Base-by-base conservation (phyloP, 2,888 invertebrate genomes). In the Homarus gammarus region DNA sequence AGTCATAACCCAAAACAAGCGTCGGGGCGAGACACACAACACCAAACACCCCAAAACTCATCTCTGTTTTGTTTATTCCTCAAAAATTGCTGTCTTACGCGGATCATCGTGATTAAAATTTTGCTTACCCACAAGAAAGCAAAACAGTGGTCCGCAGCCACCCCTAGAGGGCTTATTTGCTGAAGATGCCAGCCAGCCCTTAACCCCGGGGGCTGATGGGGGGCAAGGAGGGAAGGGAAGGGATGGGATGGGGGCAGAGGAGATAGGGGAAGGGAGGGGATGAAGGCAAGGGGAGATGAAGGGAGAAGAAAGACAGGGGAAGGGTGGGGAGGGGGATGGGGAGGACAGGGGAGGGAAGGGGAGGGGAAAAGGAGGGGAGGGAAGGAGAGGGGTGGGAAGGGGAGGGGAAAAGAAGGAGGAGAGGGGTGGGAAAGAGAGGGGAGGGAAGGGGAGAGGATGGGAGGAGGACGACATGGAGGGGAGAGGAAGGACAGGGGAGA, bases 61-160 rank as follows among this genome's bases (percentile, higher is more conserved):
- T 38, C 33, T 33, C 33, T 33, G 38, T 31, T 64, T 33, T 49
- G 44, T 31, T 84, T 70, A 86, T 78, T 86, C 77, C 33, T 51
- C 78, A 86, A 86, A n/a, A 78, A 86, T 86, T 86, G 86, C 78
- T 86, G 86, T 72, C 73, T 89, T 79, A 73, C 79, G 31, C n/a
- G 49, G 89, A 89, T 89, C 84, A 89, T 72, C 85, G 79, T 89
- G 89, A 89, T 89, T 89, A 89, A 89, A 89, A 89, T 89, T 89
- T 89, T 89, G 89, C 89, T 89, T 89, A 89, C 85, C 89, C 84
- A 89, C 89, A 89, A 89, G 89, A 89, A 89, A 89, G 79, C 89
- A 89, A 89, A 89, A 89, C 89, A 89, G 44, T 70, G 64, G 44
- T 75, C n/a, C n/a, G 27, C 36, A 27, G 40, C 70, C n/a, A 22